These are phyloP conservation scores for Troglohyphantes excavatus DNA, from an alignment of 2,888 invertebrate species.

Conservation along the genomic window DNA sequence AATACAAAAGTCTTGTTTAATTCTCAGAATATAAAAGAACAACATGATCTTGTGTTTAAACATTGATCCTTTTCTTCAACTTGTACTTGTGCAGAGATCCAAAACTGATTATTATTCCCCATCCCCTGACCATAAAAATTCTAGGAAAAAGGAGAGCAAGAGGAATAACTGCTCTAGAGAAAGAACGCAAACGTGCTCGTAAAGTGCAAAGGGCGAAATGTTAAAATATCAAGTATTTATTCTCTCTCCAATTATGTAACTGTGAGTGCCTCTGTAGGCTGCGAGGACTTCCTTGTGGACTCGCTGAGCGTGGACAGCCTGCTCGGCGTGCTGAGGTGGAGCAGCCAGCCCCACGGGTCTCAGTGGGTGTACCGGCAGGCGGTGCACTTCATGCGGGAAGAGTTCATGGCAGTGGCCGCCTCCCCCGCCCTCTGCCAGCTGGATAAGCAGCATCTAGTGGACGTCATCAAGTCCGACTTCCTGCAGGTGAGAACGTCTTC, in stretches of 20 bases:
- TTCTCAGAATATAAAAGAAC: no score
- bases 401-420: constrained; percentile 90
- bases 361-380: constrained; percentile 96
- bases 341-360: constrained; percentile 93
- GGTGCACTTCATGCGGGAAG: constrained; percentile 94
- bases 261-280: constrained; percentile 84
- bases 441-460: constrained; percentile 89
- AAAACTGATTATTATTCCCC: no score
- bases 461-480: constrained; percentile 90
- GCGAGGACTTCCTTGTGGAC: constrained; percentile 96
- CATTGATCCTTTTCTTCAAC: no score
- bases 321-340: constrained; percentile 92
- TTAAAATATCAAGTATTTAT: not conserved
- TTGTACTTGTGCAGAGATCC: no score
- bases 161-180: not conserved
- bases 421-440: constrained; percentile 89
- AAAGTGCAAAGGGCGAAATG: not conserved
- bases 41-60: no score
- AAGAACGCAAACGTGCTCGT: not conserved
- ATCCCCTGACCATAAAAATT: no score
- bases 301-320: constrained; percentile 92
- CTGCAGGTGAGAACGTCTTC: constrained; percentile 83
- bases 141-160: not conserved
- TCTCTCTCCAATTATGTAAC: no score
- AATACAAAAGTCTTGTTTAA: no score